Evolutionary conservation across 1,140 invertebrate species (phyloP), one percentile per base, ranked within the genome.

Genomic region (Drosophila nebulosa): DNA sequence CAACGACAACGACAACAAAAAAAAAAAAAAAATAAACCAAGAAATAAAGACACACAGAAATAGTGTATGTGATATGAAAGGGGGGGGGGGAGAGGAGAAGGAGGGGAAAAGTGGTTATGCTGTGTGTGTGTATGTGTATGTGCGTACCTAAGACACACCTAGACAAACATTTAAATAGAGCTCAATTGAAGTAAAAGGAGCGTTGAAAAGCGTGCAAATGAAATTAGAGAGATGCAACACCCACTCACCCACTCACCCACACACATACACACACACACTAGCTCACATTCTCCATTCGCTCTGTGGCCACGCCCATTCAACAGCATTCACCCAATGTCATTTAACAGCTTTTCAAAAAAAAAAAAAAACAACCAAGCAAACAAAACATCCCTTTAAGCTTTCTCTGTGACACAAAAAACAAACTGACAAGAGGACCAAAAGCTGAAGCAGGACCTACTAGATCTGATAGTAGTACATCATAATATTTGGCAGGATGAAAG

Each of bases 171-270:
- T 85, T 80, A 80, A 74, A 80, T 80, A 60, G 63, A 86, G 66
- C 77, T 78, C 66, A 64, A 79, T 79, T 84, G 79, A 67, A 67
- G 71, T 60, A 53, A 51, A 55, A 61, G 56, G n/a, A 75, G 71
- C 80, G 80, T 68, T 80, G 73, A 71, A 86, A 74, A 74, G 81
- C 69, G 81, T 80, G 81, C 69, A 80, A 86, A 85, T 86, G 77
- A 85, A 85, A 79, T 85, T 85, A 85, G 69, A 85, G 69, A 64
- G 59, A 53, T 67, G 62, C 71, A 68, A 69, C 69, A 59, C 52
- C 50, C 30, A 63, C 57, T 61, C 61, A 56, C 55, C 30, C 55
- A 64, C 7, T n/a, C n/a, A n/a, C n/a, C n/a, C n/a, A n/a, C n/a
- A 30, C 14, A 35, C 46, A 9, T 18, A 21, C 12, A 42, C 16